A percentile compares a stretch with the other conserved stretches of the same genome.
phyloP scores from a whole-genome alignment of 2,113 vertebrate genomes.

The Telmatochromis brachygnathus region DNA sequence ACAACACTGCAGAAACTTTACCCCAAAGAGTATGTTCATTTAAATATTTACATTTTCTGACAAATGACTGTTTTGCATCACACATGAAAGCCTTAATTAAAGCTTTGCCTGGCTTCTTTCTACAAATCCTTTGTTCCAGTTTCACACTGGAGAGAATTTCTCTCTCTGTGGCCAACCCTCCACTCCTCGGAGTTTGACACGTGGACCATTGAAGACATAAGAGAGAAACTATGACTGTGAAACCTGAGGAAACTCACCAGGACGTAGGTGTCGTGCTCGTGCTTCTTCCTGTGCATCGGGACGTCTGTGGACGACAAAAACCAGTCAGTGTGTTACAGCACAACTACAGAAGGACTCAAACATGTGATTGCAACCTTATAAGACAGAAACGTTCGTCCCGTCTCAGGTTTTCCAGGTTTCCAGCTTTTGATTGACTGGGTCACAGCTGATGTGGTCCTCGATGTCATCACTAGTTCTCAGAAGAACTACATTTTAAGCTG shows the following conservation, averaged over 20 bases:
- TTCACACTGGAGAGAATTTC: not conserved
- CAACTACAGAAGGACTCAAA: not conserved
- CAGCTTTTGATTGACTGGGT: not conserved
- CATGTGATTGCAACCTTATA: accelerated
- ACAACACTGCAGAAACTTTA: not conserved
- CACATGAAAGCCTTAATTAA: not conserved
- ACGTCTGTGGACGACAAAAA: constrained; percentile 41
- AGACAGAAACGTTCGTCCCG: not conserved
- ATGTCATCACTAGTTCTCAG: not conserved
- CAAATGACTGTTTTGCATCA: not conserved
- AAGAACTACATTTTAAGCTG: not conserved
- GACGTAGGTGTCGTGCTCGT: constrained; percentile 62
- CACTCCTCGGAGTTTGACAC: not conserved
- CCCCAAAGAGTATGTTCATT: not conserved
- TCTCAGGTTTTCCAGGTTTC: not conserved
- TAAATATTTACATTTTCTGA: not conserved
- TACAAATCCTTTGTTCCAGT: not conserved
- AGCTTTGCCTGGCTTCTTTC: not conserved
- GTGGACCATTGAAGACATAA: not conserved
- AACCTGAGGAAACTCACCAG: constrained; percentile 58
- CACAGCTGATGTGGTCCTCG: not conserved
- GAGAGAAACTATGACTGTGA: not conserved
- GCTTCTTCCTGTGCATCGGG: constrained; percentile 69
- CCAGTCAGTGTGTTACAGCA: not conserved
- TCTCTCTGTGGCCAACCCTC: not conserved